These are phyloP conservation scores for Brachypteracias leptosomus DNA, from an alignment of 2,113 vertebrate species.

Conservation along the genomic window DNA sequence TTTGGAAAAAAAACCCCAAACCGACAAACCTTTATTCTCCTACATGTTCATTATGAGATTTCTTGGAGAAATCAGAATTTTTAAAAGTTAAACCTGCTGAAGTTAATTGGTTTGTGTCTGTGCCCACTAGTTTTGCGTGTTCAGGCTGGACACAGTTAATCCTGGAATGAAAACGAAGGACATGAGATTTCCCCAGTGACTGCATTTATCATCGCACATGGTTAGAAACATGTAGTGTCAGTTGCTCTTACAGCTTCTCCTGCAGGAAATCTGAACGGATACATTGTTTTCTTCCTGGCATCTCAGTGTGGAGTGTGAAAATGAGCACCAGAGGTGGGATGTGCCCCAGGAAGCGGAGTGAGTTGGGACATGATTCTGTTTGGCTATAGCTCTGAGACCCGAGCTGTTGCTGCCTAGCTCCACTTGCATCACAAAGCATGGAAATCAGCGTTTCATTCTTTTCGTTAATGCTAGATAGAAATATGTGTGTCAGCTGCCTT, in stretches of 20 bases:
- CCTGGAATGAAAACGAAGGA: background rate
- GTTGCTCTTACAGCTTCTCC: background rate
- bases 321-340: fast-evolving
- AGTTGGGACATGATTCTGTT: background rate
- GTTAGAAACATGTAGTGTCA: background rate
- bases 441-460: background rate
- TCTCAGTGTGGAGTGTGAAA: background rate
- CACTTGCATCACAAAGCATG: background rate
- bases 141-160: background rate
- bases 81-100: background rate
- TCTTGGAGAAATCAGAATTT: background rate
- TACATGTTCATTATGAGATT: background rate
- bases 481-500: background rate
- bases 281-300: background rate
- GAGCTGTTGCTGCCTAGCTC: background rate
- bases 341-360: fast-evolving
- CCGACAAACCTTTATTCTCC: background rate
- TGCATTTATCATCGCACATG: background rate
- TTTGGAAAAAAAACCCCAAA: background rate
- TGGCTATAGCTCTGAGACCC: background rate
- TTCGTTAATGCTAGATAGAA: background rate
- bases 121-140: background rate
- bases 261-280: background rate
- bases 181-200: fast-evolving
- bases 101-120: background rate